phyloP scores from a whole-genome alignment of 1,140 invertebrate species.

The Drosophila neocordata region DNA sequence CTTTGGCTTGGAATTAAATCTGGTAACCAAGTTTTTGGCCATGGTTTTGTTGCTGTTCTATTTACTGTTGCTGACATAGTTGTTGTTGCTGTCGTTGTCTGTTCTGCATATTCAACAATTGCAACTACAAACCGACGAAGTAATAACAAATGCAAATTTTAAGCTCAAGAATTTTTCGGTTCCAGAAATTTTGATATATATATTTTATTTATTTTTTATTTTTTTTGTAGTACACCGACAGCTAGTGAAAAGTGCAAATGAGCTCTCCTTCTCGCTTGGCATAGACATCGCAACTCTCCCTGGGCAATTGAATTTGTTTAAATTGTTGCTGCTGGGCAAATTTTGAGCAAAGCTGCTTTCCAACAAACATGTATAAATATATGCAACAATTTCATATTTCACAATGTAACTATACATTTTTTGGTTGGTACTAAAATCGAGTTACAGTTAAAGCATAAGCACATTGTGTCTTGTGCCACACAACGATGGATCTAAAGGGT shows the following conservation, averaged over 20 bases:
- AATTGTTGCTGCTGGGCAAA: slow-evolving; percentile 52
- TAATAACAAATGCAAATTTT: slow-evolving; percentile 80
- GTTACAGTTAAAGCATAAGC: slow-evolving; percentile 49
- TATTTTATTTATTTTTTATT: slow-evolving; percentile 1
- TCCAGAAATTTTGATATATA: slow-evolving; percentile 59
- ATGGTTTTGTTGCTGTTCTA: neutral
- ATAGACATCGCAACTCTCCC: neutral
- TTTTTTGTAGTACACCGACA: slow-evolving; percentile 29
- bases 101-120: slow-evolving; percentile 76
- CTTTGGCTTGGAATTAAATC: slow-evolving; percentile 63
- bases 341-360: slow-evolving; percentile 9
- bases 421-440: neutral
- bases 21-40: slow-evolving; percentile 49
- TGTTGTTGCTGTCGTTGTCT: slow-evolving; percentile 3
- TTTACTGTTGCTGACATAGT: too few species aligned
- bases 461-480: slow-evolving; percentile 30
- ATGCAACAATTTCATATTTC: slow-evolving; percentile 37
- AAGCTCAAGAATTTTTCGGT: slow-evolving; percentile 73
- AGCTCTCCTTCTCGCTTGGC: slow-evolving; percentile 41
- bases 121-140: slow-evolving; percentile 70
- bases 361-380: slow-evolving; percentile 27
- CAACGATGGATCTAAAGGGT: slow-evolving; percentile 10
- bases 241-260: slow-evolving; percentile 58
- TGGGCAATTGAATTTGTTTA: slow-evolving; percentile 70
- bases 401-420: slow-evolving; percentile 31